Percentiles rank a stretch among this genome's conserved stretches.
Evolutionary conservation across 2,797 vertebrate genomes (phyloP).

Genomic region (Bradypodion pumilum): DNA sequence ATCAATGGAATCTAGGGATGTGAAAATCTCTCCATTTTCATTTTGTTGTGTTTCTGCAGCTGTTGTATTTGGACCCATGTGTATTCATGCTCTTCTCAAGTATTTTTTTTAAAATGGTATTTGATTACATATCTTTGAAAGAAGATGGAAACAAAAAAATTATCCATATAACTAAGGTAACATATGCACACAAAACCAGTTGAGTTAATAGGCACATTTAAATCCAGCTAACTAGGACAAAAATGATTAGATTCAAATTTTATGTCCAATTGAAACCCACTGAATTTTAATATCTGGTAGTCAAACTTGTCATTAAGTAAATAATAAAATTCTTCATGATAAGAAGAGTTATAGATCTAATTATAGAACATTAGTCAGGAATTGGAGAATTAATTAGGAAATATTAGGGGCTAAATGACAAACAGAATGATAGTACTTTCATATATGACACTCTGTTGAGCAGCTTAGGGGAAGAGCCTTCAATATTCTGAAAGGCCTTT

Average conservation of each 20-base stretch:
- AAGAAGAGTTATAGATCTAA: conserved; percentile 26
- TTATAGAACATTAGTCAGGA: conserved; percentile 21
- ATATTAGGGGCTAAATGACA: neutral
- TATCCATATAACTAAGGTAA: neutral
- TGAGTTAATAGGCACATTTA: neutral
- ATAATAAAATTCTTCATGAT: conserved; percentile 19
- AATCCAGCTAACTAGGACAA: conserved; percentile 7
- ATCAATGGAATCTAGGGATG: too few relatives aligned
- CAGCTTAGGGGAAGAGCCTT: neutral
- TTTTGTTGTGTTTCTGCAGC: too few relatives aligned
- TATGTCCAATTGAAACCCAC: neutral
- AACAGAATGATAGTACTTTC: conserved; percentile 1
- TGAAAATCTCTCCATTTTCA: too few relatives aligned
- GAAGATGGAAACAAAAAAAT: neutral
- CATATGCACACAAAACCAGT: neutral
- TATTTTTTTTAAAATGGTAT: too few relatives aligned
- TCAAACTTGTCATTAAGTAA: conserved; percentile 23
- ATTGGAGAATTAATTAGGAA: conserved; percentile 16
- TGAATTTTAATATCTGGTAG: neutral
- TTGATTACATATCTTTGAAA: neutral
- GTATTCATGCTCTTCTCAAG: too few relatives aligned
- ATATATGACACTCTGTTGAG: neutral
- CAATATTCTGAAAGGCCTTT: neutral
- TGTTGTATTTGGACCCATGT: too few relatives aligned
- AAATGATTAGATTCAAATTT: neutral